phyloP scores from a whole-genome alignment of 2,888 invertebrate genomes.

The Alcis repandata region DNA sequence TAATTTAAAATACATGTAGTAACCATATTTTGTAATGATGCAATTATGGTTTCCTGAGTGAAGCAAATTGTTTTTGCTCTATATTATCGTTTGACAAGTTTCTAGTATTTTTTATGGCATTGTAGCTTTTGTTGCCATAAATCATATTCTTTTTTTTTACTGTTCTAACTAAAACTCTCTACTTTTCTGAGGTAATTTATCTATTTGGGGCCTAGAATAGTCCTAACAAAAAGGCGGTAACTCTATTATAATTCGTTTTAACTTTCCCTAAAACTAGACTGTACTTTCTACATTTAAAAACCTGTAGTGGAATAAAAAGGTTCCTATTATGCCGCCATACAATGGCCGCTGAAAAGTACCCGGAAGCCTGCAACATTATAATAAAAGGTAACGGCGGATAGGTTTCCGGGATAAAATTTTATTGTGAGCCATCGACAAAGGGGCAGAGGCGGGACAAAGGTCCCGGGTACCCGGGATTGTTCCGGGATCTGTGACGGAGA shows the following conservation, averaged over 20 bases:
- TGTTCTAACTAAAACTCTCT: too few relatives aligned
- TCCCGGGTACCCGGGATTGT: constrained; percentile 51
- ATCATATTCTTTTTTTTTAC: too few relatives aligned
- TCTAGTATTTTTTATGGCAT: too few relatives aligned
- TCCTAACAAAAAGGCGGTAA: too few relatives aligned
- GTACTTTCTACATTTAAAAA: constrained; percentile 64
- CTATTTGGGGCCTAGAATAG: neutral
- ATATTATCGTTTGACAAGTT: too few relatives aligned
- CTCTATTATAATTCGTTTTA: neutral
- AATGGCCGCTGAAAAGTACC: constrained; percentile 78
- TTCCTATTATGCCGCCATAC: constrained; percentile 76
- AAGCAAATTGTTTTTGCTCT: too few relatives aligned
- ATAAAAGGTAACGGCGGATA: constrained; percentile 85
- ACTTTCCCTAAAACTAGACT: constrained; percentile 28
- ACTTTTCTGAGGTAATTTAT: too few relatives aligned
- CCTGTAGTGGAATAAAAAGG: constrained; percentile 81
- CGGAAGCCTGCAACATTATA: constrained; percentile 83
- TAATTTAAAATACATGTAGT: too few relatives aligned
- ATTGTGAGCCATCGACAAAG: constrained; percentile 82
- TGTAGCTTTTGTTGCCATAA: too few relatives aligned
- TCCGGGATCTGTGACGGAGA: constrained; percentile 58
- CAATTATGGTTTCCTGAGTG: too few relatives aligned
- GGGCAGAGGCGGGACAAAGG: constrained; percentile 60
- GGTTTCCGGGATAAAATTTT: constrained; percentile 84
- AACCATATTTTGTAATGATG: too few relatives aligned